phyloP scores from a whole-genome alignment of 2,888 invertebrate genomes.

The Cistogaster globosa region DNA sequence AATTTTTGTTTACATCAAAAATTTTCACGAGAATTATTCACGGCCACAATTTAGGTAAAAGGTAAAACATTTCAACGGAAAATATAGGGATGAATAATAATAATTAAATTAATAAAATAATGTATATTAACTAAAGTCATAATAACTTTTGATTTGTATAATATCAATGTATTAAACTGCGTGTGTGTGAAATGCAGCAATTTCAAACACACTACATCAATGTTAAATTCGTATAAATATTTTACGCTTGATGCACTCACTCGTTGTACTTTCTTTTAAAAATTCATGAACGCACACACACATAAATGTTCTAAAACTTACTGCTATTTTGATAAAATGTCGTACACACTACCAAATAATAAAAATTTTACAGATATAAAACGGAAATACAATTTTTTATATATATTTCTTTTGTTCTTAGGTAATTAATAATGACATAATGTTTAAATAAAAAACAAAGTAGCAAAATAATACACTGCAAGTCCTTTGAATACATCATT shows the following conservation, averaged over 20 bases:
- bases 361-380: neutral
- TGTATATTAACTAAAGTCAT: slow-evolving; percentile 53
- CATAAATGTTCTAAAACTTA: too few species aligned
- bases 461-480: slow-evolving; percentile 16
- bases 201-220: too few species aligned
- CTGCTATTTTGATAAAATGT: neutral
- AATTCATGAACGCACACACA: too few species aligned
- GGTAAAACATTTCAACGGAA: too few species aligned
- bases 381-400: slow-evolving; percentile 42
- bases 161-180: neutral
- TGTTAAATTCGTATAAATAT: too few species aligned
- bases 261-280: slow-evolving; percentile 17
- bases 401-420: slow-evolving; percentile 8
- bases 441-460: slow-evolving; percentile 8
- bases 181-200: too few species aligned
- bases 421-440: slow-evolving; percentile 64
- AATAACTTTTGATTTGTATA: slow-evolving; percentile 61
- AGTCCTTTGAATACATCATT: too few species aligned
- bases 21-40: too few species aligned
- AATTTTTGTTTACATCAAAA: too few species aligned
- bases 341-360: neutral
- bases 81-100: neutral
- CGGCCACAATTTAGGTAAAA: too few species aligned
- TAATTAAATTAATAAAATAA: slow-evolving; percentile 9
- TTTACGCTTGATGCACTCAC: slow-evolving; percentile 13